Evolutionary conservation across 92 coral and sea anemone genomes (phyloP).

Genomic region (Pocillopora grandis): DNA sequence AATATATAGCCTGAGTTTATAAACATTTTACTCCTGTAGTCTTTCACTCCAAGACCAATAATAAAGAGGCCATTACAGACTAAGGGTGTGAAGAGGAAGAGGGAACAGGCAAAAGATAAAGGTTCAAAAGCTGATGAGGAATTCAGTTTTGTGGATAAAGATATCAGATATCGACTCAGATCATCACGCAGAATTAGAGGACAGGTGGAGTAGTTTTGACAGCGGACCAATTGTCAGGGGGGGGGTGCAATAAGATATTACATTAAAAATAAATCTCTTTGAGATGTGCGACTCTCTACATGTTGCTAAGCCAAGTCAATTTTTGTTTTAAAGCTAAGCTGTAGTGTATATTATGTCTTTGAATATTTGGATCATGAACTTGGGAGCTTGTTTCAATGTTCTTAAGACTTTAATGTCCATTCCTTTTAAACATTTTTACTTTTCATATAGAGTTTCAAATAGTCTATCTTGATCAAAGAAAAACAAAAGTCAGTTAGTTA

Average conservation of each 20-base stretch:
- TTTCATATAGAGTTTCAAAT: too few relatives aligned
- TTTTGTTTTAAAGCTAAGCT: background rate
- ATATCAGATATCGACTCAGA: background rate
- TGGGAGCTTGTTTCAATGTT: background rate
- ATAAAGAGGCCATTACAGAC: background rate
- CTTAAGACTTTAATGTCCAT: too few relatives aligned
- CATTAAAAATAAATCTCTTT: background rate
- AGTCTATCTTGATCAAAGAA: too few relatives aligned
- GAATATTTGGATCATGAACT: background rate
- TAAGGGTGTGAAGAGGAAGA: slow-evolving; percentile 13
- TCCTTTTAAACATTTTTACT: too few relatives aligned
- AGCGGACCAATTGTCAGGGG: too few relatives aligned
- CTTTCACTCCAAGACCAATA: background rate
- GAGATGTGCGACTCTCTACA: background rate
- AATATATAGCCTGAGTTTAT: too few relatives aligned
- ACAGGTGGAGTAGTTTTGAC: background rate
- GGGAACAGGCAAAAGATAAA: background rate
- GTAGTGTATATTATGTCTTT: too few relatives aligned
- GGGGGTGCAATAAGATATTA: background rate
- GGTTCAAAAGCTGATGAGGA: background rate
- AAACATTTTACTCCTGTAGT: background rate
- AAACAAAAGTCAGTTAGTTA: too few relatives aligned
- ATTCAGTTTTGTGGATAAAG: background rate
- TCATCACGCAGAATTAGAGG: slow-evolving; percentile 17
- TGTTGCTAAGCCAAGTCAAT: background rate